Base-by-base conservation (phyloP, 1,140 invertebrate genomes). In the Euborellia annulipes region DNA sequence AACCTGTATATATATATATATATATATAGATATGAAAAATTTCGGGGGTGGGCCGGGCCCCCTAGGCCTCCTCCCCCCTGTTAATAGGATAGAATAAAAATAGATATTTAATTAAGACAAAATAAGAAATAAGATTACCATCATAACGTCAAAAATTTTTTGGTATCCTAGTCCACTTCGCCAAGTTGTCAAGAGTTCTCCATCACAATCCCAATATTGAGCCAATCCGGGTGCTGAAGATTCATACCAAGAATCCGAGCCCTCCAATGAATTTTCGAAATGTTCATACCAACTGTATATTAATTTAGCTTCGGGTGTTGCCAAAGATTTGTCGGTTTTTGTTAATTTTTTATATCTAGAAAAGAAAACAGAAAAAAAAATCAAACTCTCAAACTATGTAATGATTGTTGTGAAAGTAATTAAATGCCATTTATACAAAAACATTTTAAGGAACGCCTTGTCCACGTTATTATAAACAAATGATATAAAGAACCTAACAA, bases 101-200 rank as follows among this genome's bases (percentile, higher is more conserved):
- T 21, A 11, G n/a, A 43, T 11, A 45, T 9, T 21, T 18, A 40
- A 13, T 16, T 13, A 16, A 40, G 20, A 32, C 23, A 41, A 36
- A 40, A 40, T 32, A 11, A 11, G 16, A 17, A 20, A 39, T 7
- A 38, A 9, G 20, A 42, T 52, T 66, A 75, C 73, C 63, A 69
- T 66, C 43, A 80, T 59, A 19, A 78, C 43, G 50, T 71, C 59
- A 9, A 82, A 62, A 45, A 80, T 57, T 20, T 58, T 71, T 45
- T 58, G 65, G 52, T 71, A 80, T 20, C 76, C 76, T n/a, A n/a
- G n/a, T 49, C 63, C 65, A 14, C 64, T 56, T 49, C 74, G 76
- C 77, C 78, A 82, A 53, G 72, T 68, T 3, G 73, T 60, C 8
- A 68, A 43, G 17, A 53, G 45, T 58, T 79, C 65, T 2, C 78